These are phyloP conservation scores for Cantharis lateralis DNA, from an alignment of 2,888 invertebrate genomes.

Conservation along the genomic window DNA sequence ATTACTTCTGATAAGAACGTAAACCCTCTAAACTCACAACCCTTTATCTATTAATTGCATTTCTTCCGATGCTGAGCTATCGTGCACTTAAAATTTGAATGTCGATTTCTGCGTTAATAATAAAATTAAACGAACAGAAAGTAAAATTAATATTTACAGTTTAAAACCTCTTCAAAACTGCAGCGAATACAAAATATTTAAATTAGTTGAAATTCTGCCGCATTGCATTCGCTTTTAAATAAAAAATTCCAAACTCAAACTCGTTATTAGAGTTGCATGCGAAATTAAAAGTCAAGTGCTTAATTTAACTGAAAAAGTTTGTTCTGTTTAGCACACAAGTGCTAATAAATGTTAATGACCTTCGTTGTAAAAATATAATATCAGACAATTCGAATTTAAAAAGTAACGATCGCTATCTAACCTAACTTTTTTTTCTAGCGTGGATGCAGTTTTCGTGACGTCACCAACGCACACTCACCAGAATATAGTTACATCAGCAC, in stretches of 20 bases:
- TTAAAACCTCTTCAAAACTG: background rate
- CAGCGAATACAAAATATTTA: background rate
- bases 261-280: background rate
- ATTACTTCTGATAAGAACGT: background rate
- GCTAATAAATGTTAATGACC: background rate
- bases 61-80: background rate
- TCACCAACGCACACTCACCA: conserved; percentile 67
- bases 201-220: background rate
- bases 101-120: background rate
- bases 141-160: background rate
- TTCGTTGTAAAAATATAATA: background rate
- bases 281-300: background rate
- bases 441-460: conserved; percentile 60
- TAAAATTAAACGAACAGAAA: background rate
- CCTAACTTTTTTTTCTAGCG: conserved; percentile 46
- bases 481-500: conserved; percentile 59
- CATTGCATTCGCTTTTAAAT: background rate
- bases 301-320: background rate
- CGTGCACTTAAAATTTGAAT: background rate
- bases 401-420: background rate
- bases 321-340: background rate
- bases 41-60: background rate
- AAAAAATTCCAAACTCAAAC: background rate
- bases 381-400: background rate
- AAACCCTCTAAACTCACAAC: background rate